Base-by-base conservation (phyloP, 2,888 invertebrate species). In the Dynastes grantii region DNA sequence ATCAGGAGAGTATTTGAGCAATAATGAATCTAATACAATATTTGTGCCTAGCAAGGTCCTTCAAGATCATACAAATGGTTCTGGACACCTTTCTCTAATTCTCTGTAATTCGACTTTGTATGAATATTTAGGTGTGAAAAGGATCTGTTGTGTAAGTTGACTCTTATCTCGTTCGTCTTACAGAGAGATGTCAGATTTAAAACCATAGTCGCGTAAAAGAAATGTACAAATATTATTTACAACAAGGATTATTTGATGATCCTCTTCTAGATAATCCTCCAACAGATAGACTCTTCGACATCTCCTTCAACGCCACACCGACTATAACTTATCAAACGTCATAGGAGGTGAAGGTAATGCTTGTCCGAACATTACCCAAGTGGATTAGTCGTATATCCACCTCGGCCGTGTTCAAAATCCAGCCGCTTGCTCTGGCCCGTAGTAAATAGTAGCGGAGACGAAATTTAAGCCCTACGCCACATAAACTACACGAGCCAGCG, bases 301-400 rank as follows among this genome's bases (percentile, higher is more conserved):
- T 58, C n/a, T 58, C 55, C n/a, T 22, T 58, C 22, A 16, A 58
- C 55, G 4, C 8, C 55, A 45, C 45, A 45, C 22, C 16, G 16
- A 22, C 22, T 27, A 58, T 58, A 16, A 22, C 63, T 63, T 51
- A 68, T 68, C 51, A 68, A 51, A 51, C n/a, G 68, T 68, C 68
- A 68, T 51, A 8, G 51, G 29, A 6, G 11, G 11, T 68, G 53
- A 68, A 51, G 29, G 51, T 68, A 68, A 68, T 51, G 51, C 68
- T 68, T 51, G 27, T 68, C 51, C 68, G 40, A 51, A 29, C 40
- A n/a, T n/a, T 63, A 13, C 27, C 51, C 68, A 4, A 68, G 51
- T 51, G 68, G 68, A 68, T 68, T 68, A 68, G 29, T 27, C 68
- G 51, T 45, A 45, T 11, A 27, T 68, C 68, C 68, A 29, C 32